Conservation (phyloP, 2,888 invertebrate species). For the Acheta domesticus region DNA sequence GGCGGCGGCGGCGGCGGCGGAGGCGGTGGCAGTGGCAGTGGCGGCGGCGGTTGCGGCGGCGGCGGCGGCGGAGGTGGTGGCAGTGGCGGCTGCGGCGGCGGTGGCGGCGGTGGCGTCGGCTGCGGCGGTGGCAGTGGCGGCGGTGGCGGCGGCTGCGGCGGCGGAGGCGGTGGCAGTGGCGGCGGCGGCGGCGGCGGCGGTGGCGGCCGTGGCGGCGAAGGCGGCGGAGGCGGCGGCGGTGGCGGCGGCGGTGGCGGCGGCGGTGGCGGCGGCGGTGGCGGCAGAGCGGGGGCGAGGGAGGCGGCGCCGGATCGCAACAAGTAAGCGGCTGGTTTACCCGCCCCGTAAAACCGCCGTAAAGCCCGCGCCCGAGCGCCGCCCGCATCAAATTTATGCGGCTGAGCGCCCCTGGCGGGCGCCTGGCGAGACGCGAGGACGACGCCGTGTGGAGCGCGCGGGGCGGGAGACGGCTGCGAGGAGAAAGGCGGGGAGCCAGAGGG, state of each 20-base stretch:
- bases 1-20: not conserved
- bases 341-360: not conserved
- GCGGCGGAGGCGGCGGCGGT: too few relatives aligned
- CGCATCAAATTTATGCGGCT: not conserved
- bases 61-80: not conserved
- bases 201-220: too few relatives aligned
- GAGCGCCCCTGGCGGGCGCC: not conserved
- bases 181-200: not conserved
- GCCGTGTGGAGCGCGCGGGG: too few relatives aligned
- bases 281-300: not conserved
- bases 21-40: not conserved
- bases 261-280: not conserved
- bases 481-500: too few relatives aligned
- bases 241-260: not conserved
- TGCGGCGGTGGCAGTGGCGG: not conserved
- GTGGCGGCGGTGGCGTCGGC: not conserved
- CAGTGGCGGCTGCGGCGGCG: not conserved
- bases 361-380: not conserved
- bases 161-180: not conserved
- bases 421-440: too few relatives aligned
- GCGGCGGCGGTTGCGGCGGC: not conserved
- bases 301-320: not conserved
- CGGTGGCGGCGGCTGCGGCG: not conserved
- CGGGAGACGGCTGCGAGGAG: too few relatives aligned
- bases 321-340: conserved; percentile 7